Percentiles rank a stretch among this genome's conserved stretches.
These are phyloP conservation scores for Tokudaia tokunoshimensis DNA, from an alignment of 2,797 vertebrate genomes.

Conservation along the genomic window DNA sequence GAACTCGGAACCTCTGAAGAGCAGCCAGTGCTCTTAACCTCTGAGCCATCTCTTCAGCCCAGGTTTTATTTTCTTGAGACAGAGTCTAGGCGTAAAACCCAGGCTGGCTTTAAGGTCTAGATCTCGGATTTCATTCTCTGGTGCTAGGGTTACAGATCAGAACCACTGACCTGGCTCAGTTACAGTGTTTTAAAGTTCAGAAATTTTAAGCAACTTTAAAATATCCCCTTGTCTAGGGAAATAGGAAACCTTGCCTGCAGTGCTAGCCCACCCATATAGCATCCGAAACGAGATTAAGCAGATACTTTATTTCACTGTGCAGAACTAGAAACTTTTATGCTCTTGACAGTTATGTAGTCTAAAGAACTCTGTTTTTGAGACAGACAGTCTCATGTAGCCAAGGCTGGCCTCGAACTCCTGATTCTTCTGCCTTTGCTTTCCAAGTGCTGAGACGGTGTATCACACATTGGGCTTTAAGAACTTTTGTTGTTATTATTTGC, in stretches of 20 bases:
- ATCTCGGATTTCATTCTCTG: not conserved
- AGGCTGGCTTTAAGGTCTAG: not conserved
- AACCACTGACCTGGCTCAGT: not conserved
- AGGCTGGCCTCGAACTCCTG: not conserved
- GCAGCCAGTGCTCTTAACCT: not conserved
- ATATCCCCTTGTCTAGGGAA: slow-evolving; percentile 26
- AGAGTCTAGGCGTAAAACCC: not conserved
- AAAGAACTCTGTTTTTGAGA: not conserved
- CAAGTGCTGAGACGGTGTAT: not conserved
- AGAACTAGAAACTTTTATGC: slow-evolving; percentile 4
- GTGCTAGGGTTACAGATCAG: not conserved
- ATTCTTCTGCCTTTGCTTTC: not conserved
- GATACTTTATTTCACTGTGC: slow-evolving; percentile 1
- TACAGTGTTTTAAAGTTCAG: not conserved
- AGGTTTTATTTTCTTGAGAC: not conserved
- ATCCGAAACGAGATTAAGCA: not conserved
- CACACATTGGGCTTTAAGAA: not conserved
- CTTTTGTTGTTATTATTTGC: not conserved
- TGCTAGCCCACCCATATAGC: not conserved
- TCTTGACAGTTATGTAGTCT: not conserved
- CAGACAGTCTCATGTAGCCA: not conserved
- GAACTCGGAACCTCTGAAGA: not conserved
- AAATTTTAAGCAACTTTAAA: slow-evolving; percentile 20
- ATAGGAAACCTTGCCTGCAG: not conserved
- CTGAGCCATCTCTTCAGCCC: not conserved